Evolutionary conservation across 2,888 invertebrate genomes (phyloP), one percentile per base, ranked within the genome.

Genomic region (Scaptomyza parva): DNA sequence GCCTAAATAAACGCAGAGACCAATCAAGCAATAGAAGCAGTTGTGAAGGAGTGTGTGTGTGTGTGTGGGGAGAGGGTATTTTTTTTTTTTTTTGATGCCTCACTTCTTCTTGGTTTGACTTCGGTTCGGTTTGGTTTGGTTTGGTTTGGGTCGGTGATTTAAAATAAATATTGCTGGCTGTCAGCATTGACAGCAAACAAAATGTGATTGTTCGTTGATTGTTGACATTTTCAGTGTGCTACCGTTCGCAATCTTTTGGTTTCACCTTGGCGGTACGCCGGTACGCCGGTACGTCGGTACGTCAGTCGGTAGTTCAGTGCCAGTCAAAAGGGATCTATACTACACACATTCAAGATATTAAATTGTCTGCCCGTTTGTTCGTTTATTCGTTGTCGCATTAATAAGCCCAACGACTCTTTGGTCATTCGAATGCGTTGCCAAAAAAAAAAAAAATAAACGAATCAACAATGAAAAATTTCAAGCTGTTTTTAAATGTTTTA

Each of bases 121-220:
- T n/a, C n/a, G n/a, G n/a, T n/a, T n/a, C n/a, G n/a, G n/a, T n/a
- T n/a, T n/a, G n/a, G n/a, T n/a, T n/a, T n/a, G n/a, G n/a, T n/a
- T n/a, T 33, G 14, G 35, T 3, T 77, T 73, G 58, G 58, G 70
- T 58, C 64, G 86, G 72, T 87, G 88, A 85, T 84, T 88, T 86
- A 86, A 89, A 88, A 86, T 86, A 88, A 89, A 86, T 89, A 87
- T 86, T 86, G 88, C 70, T 88, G 75, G 69, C 87, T 87, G 86
- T 84, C 86, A 86, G 37, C 79, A 80, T 70, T 83, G 89, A 86
- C 88, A 89, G 85, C 82, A 71, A 80, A 77, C 83, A 78, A 86
- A 86, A 87, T 86, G 88, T 88, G 85, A 85, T 85, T 88, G 86
- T 88, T 88, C 85, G 76, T 57, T 85, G 85, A 85, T 88, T 88